Evolutionary conservation across 53 echinoderm and acorn worm species (phyloP).

Genomic region (Holothuria scabra): DNA sequence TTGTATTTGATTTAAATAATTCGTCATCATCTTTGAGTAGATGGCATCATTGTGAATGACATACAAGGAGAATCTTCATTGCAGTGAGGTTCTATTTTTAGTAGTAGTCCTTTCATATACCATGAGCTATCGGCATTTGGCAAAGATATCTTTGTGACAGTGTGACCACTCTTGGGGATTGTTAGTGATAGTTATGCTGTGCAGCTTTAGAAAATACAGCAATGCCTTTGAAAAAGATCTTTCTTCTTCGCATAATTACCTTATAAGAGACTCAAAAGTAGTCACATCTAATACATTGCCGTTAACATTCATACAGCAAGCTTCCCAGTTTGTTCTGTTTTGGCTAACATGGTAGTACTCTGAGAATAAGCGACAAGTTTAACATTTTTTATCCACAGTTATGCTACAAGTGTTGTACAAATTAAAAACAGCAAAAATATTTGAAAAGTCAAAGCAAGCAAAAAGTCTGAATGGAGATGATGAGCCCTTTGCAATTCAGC

Average conservation of each 20-base stretch:
- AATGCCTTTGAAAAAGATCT: no score
- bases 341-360: neutral
- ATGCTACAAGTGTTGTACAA: slow-evolving; percentile 98
- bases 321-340: neutral
- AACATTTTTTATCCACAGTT: slow-evolving; percentile 50
- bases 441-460: slow-evolving; percentile 93
- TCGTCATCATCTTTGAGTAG: neutral
- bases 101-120: no score
- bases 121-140: no score
- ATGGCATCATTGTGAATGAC: no score
- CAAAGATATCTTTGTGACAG: no score
- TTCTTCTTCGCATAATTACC: no score
- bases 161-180: no score
- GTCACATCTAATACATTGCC: neutral
- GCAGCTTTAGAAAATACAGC: no score
- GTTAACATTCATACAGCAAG: neutral
- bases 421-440: slow-evolving; percentile 97
- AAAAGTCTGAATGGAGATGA: slow-evolving; percentile 91
- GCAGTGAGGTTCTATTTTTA: no score
- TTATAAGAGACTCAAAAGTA: no score
- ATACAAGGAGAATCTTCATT: no score
- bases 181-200: no score
- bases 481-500: slow-evolving; percentile 93
- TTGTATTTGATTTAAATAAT: neutral
- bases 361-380: neutral